Evolutionary conservation across 1,140 invertebrate species (phyloP), one percentile per base, ranked within the genome.

Genomic region (Cotesia vestalis): DNA sequence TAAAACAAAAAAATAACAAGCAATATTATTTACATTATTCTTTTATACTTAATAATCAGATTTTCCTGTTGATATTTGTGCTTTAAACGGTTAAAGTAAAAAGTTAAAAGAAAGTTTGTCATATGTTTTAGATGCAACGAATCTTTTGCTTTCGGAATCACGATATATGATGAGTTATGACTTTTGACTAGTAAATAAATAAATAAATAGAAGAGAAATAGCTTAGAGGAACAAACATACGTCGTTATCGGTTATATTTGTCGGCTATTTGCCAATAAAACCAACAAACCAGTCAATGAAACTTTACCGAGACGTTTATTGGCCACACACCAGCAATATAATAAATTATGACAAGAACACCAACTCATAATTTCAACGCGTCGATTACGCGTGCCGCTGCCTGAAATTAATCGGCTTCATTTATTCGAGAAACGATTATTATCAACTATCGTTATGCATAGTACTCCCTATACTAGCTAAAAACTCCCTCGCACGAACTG

Each of bases 271-370:
- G 34, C 62, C 62, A 64, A 64, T 64, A 64, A 64, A 64, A 64
- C 62, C 62, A 36, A 14, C 36, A 36, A 14, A 12, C 12, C 40
- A 36, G 36, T 35, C 35, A 64, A 64, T 64, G 62, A 64, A 64
- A 64, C 14, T 64, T 64, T 64, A 38, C 62, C 62, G 62, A 64
- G 62, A 64, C 62, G 38, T 64, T 64, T 64, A 64, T 64, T 64
- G 62, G 62, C 35, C 35, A 35, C 38, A n/a, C 38, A 64, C 62
- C 35, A 36, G n/a, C 62, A 40, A 64, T 64, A 64, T 64, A 64
- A 64, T 64, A 64, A 64, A 64, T 64, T 64, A 64, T 64, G 36
- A 64, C 62, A 64, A 64, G 62, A 64, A 38, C 62, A 64, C 62
- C 62, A 64, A 64, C 62, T 64, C 62, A 64, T 64, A 64, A 64